Percentiles rank a stretch among this genome's conserved stretches.
phyloP scores from a whole-genome alignment of 2,888 invertebrate species.

The Aphidius colemani region DNA sequence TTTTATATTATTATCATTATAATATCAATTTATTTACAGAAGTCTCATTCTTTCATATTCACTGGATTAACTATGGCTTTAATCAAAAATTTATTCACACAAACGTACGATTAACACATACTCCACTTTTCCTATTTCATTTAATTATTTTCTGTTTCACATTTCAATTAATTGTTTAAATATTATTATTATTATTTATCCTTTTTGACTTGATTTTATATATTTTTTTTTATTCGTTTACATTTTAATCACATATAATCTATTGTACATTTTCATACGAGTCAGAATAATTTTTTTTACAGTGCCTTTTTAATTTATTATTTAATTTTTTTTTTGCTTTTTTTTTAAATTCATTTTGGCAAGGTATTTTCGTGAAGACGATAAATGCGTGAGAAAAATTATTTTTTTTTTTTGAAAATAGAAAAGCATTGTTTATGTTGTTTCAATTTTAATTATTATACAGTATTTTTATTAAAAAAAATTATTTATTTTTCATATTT shows the following conservation, averaged over 20 bases:
- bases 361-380: slow-evolving; percentile 2
- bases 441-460: too few species aligned
- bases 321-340: background rate
- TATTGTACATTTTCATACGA: slow-evolving; percentile 51
- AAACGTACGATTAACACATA: slow-evolving; percentile 1
- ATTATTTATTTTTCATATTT: too few species aligned
- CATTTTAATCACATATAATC: slow-evolving; percentile 52
- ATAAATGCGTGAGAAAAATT: too few species aligned
- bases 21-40: slow-evolving; percentile 55
- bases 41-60: slow-evolving; percentile 40
- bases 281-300: background rate
- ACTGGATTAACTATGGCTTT: background rate
- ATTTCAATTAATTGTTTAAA: slow-evolving; percentile 15
- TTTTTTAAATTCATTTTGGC: slow-evolving; percentile 15
- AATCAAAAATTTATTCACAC: too few species aligned
- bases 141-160: slow-evolving; percentile 15
- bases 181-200: too few species aligned
- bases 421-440: too few species aligned
- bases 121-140: background rate
- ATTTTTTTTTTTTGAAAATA: too few species aligned
- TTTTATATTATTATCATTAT: slow-evolving; percentile 45
- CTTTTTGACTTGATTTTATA: slow-evolving; percentile 22
- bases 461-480: too few species aligned
- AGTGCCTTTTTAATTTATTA: slow-evolving; percentile 1
- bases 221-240: slow-evolving; percentile 8